Evolutionary conservation across 2,113 vertebrate species (phyloP).

Genomic region (Acinonyx jubatus): DNA sequence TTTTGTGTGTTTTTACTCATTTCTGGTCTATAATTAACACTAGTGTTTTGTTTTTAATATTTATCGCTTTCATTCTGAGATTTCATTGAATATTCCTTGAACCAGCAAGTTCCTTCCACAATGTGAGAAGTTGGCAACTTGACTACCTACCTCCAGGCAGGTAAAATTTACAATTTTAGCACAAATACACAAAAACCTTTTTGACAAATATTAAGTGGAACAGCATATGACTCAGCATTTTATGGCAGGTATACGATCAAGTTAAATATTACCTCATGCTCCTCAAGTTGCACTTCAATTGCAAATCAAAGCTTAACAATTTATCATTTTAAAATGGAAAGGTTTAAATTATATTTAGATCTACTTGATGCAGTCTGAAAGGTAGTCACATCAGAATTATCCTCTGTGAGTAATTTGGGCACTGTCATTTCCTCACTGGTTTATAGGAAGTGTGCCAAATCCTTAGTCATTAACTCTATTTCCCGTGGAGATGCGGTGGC

Average conservation of each 20-base stretch:
- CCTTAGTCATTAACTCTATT: conserved; percentile 32
- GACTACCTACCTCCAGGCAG: background rate
- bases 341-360: conserved; percentile 31
- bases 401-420: background rate
- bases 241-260: background rate
- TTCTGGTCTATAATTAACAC: background rate
- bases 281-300: background rate
- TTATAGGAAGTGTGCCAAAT: background rate
- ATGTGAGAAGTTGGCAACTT: background rate
- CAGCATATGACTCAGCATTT: background rate
- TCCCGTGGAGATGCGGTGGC: background rate
- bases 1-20: background rate
- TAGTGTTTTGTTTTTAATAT: background rate
- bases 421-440: background rate
- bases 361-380: background rate
- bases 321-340: conserved; percentile 22
- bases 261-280: background rate
- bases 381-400: background rate
- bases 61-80: background rate
- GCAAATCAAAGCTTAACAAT: conserved; percentile 4
- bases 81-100: background rate
- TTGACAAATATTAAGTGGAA: background rate
- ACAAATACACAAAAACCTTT: background rate
- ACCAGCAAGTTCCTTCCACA: background rate
- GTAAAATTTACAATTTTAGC: background rate